Conservation (phyloP, 2,113 vertebrate genomes). For the Eretmochelys imbricata region DNA sequence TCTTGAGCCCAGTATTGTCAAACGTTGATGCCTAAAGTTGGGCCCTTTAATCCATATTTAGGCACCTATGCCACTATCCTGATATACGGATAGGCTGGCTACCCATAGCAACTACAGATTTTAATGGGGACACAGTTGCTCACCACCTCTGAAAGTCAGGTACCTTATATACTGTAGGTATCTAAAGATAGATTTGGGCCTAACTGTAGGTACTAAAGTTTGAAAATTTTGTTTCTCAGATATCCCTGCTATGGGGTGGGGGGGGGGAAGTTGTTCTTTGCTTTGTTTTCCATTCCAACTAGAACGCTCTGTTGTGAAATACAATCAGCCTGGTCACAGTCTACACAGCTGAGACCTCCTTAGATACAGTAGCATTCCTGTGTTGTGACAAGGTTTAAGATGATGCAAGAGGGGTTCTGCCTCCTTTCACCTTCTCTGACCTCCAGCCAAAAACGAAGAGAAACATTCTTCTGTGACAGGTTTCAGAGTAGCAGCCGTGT, state of each 20-base stretch:
- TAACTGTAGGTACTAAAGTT: background rate
- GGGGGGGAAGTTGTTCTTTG: background rate
- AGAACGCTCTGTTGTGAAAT: conserved; percentile 70
- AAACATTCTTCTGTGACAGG: background rate
- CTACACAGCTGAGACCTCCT: conserved; percentile 58
- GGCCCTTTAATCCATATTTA: background rate
- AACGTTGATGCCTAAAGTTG: background rate
- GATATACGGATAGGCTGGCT: background rate
- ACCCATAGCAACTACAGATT: background rate
- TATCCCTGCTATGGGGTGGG: background rate
- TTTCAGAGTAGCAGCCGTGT: no score
- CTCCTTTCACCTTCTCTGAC: conserved; percentile 30
- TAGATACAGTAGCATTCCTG: conserved; percentile 49
- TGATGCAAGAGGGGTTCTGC: conserved; percentile 46
- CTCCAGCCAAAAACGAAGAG: conserved; percentile 7
- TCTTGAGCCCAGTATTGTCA: conserved; percentile 22
- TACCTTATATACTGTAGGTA: background rate
- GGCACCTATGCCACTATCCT: conserved; percentile 13
- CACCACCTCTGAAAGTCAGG: background rate
- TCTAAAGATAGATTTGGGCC: background rate
- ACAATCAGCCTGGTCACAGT: conserved; percentile 49
- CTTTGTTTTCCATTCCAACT: conserved; percentile 49
- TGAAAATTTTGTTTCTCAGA: conserved; percentile 27
- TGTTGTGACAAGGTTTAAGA: conserved; percentile 13
- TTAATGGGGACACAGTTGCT: background rate